phyloP scores from a whole-genome alignment of 1,140 invertebrate species.

The Delia radicum region DNA sequence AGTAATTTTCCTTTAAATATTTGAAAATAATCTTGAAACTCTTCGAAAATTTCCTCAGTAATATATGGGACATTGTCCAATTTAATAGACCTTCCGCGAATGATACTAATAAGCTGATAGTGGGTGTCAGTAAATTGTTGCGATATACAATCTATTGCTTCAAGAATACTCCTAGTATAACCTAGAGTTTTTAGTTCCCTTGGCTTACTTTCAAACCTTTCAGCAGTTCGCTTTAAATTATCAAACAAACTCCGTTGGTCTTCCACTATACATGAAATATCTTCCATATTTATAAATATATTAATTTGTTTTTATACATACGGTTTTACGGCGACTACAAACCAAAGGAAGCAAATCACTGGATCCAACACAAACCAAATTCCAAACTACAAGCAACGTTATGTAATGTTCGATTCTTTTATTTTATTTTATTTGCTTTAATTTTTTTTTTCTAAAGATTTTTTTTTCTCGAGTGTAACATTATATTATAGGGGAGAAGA shows the following conservation, averaged over 20 bases:
- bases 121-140: background rate
- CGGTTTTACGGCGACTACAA: no score
- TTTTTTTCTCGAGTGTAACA: no score
- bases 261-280: background rate
- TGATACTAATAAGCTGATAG: background rate
- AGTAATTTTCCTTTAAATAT: background rate
- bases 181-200: background rate
- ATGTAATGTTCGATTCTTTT: no score
- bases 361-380: no score
- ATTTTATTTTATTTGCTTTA: no score
- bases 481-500: no score
- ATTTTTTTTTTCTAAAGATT: no score
- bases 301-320: no score
- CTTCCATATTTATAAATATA: background rate
- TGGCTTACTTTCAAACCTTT: background rate
- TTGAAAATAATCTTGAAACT: no score
- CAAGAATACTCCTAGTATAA: background rate
- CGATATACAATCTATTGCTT: background rate
- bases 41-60: background rate
- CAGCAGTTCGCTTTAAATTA: background rate
- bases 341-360: no score
- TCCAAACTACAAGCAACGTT: background rate
- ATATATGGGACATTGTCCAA: background rate
- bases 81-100: background rate
- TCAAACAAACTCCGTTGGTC: background rate